A percentile compares a stretch with the other conserved stretches of the same genome.
phyloP scores from a whole-genome alignment of 2,888 invertebrate species.

The Gymnocheta viridis region DNA sequence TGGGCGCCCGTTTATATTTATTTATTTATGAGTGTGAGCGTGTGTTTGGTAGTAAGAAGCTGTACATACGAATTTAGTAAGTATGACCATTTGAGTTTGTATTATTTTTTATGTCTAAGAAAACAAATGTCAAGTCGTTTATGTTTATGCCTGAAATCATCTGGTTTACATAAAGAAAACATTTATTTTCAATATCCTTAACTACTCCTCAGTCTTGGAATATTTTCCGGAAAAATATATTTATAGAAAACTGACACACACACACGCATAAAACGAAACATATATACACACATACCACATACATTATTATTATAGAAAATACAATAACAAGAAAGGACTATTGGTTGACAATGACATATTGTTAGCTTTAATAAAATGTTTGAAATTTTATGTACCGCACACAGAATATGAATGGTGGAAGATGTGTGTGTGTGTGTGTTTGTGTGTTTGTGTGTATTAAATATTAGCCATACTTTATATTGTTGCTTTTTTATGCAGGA shows the following conservation, averaged over 20 bases:
- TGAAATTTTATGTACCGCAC: slow-evolving; percentile 45
- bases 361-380: slow-evolving; percentile 58
- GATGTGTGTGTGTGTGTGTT: background rate
- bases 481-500: slow-evolving; percentile 1
- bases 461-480: slow-evolving; percentile 22
- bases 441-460: background rate
- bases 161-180: slow-evolving; percentile 68
- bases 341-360: slow-evolving; percentile 64
- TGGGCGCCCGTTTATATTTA: background rate
- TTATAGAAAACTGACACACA: background rate
- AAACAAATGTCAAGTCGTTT: slow-evolving; percentile 69
- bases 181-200: slow-evolving; percentile 67
- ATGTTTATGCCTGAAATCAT: slow-evolving; percentile 65
- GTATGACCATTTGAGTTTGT: slow-evolving; percentile 52
- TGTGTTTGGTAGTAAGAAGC: background rate
- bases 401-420: background rate
- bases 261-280: background rate
- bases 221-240: slow-evolving; percentile 41
- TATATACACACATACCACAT: background rate
- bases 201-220: slow-evolving; percentile 50
- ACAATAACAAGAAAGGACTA: slow-evolving; percentile 35
- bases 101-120: slow-evolving; percentile 55
- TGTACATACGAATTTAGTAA: background rate
- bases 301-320: slow-evolving; percentile 12
- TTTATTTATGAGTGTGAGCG: background rate